A percentile compares a stretch with the other conserved stretches of the same genome.
These are phyloP conservation scores for Chromoteleia sp. DNA, from an alignment of 2,888 invertebrate species.

Conservation along the genomic window DNA sequence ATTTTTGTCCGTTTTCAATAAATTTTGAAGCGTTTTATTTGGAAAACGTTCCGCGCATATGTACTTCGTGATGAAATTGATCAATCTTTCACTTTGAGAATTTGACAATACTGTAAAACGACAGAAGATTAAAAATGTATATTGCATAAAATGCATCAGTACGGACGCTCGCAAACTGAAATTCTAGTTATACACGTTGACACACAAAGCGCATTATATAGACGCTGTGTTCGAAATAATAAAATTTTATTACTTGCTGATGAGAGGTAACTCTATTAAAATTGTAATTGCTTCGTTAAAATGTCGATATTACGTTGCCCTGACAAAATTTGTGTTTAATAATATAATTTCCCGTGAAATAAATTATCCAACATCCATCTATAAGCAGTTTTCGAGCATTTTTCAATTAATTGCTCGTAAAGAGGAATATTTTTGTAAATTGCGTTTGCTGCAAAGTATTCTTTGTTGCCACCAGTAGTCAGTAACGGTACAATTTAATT, in stretches of 20 bases:
- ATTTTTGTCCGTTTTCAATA: not conserved
- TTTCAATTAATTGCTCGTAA: constrained; percentile 18
- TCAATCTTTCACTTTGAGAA: constrained; percentile 21
- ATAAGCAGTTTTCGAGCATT: constrained; percentile 5
- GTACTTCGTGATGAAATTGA: not conserved
- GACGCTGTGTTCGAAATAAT: constrained; percentile 43
- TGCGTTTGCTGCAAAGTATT: no score
- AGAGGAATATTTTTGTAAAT: constrained; percentile 1
- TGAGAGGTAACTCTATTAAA: constrained; percentile 60
- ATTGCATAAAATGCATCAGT: constrained; percentile 22
- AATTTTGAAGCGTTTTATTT: not conserved
- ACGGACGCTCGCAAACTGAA: constrained; percentile 10
- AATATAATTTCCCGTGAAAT: constrained; percentile 26
- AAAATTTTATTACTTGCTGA: constrained; percentile 54
- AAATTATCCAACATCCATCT: constrained; percentile 12
- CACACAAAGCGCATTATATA: constrained; percentile 50
- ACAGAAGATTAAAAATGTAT: constrained; percentile 18
- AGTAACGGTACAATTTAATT: no score
- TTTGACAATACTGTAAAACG: constrained; percentile 9
- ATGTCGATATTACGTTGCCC: constrained; percentile 29
- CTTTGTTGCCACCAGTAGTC: not conserved
- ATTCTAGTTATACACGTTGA: constrained; percentile 21
- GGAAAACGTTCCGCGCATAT: not conserved
- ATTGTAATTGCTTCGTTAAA: constrained; percentile 59
- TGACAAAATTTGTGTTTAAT: constrained; percentile 43